These are phyloP conservation scores for Paratrypauchen microcephalus DNA, from an alignment of 2,797 vertebrate species.

Conservation along the genomic window DNA sequence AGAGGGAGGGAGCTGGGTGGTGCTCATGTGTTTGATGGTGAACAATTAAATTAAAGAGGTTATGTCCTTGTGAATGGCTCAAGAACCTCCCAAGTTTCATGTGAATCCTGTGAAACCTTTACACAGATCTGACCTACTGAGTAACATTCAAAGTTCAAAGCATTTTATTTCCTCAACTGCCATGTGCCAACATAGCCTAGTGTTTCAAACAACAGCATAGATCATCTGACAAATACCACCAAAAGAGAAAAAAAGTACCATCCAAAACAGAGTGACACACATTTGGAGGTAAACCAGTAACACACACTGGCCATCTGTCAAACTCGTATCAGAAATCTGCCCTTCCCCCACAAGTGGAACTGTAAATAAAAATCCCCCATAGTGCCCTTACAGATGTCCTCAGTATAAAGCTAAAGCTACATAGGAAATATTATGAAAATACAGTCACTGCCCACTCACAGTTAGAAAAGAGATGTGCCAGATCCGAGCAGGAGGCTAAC, in stretches of 20 bases:
- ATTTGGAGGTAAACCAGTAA: conserved; percentile 57
- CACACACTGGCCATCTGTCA: conserved; percentile 65
- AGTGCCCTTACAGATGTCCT: conserved; percentile 6
- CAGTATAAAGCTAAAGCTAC: conserved; percentile 18
- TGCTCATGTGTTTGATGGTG: conserved; percentile 40
- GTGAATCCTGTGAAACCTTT: conserved; percentile 35
- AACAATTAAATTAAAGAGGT: conserved; percentile 41
- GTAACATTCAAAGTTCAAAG: background rate
- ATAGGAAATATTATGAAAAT: conserved; percentile 36
- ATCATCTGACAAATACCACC: conserved; percentile 15
- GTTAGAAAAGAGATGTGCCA: conserved; percentile 28
- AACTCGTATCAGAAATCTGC: conserved; percentile 37
- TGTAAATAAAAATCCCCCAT: conserved; percentile 47
- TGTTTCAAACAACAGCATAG: background rate
- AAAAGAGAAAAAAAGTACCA: conserved; percentile 40
- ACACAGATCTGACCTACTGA: conserved; percentile 5
- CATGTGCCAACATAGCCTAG: background rate
- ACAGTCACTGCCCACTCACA: conserved; percentile 34
- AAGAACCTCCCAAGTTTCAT: conserved; percentile 43
- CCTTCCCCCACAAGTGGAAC: conserved; percentile 41
- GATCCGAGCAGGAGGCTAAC: conserved; percentile 27
- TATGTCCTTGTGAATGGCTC: conserved; percentile 20
- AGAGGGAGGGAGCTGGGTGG: conserved; percentile 37
- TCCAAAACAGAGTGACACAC: conserved; percentile 48
- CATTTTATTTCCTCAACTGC: background rate